Conservation (phyloP, 2,797 vertebrate species). For the Sternarchorhynchus goeldii region DNA sequence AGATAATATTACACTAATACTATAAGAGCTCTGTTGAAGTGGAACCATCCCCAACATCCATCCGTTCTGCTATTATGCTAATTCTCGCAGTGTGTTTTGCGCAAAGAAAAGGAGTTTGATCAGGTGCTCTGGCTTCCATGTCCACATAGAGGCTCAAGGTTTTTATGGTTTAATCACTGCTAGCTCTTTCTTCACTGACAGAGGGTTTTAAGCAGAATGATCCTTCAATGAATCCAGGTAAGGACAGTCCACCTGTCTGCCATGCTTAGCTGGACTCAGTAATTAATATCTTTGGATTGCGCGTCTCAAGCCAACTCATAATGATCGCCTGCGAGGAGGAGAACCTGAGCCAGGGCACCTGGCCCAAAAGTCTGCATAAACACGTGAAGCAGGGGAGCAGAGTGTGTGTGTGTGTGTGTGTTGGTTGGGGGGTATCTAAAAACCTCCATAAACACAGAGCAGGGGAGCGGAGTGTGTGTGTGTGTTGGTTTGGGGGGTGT, state of each 20-base stretch:
- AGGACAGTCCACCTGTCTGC: slow-evolving; percentile 2
- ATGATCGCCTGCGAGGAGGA: slow-evolving; percentile 32
- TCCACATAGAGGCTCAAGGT: not conserved
- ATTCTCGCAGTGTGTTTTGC: too few relatives aligned
- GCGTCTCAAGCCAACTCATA: slow-evolving; percentile 37
- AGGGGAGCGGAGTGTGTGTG: not conserved
- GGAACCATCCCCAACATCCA: too few relatives aligned
- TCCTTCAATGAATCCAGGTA: slow-evolving; percentile 11
- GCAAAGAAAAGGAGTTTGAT: not conserved
- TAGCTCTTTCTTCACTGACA: not conserved
- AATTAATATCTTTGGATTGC: slow-evolving; percentile 48
- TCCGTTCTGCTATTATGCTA: too few relatives aligned
- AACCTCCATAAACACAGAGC: slow-evolving; percentile 40
- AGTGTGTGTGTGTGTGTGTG: too few relatives aligned
- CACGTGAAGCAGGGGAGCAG: slow-evolving; percentile 29
- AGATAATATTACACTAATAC: not conserved
- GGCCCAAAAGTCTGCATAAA: slow-evolving; percentile 46
- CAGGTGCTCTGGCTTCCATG: not conserved
- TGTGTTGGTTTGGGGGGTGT: too few relatives aligned
- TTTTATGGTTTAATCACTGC: not conserved
- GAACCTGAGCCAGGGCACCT: slow-evolving; percentile 41
- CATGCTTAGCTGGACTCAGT: slow-evolving; percentile 5
- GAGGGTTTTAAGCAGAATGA: not conserved
- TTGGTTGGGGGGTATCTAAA: too few relatives aligned
- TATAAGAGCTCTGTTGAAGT: not conserved